Evolutionary conservation across 2,797 vertebrate genomes (phyloP).

Genomic region (Gymnoscopelus braueri): DNA sequence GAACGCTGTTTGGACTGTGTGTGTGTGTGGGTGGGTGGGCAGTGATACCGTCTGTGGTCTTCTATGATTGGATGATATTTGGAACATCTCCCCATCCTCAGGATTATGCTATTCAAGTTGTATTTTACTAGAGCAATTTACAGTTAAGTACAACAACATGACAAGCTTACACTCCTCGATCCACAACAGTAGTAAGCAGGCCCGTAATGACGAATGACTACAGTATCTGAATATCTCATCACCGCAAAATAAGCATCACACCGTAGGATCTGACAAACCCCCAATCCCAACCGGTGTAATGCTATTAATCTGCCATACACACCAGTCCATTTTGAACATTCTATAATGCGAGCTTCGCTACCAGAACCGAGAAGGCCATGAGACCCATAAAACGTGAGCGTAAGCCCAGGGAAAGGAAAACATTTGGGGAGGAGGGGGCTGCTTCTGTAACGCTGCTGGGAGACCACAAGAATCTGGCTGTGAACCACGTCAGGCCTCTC

Average conservation of each 20-base stretch:
- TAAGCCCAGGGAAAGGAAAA: slow-evolving; percentile 73
- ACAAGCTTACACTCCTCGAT: slow-evolving; percentile 23
- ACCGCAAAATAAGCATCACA: slow-evolving; percentile 25
- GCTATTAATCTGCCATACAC: slow-evolving; percentile 25
- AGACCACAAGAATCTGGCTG: slow-evolving; percentile 80
- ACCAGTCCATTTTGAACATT: slow-evolving; percentile 44
- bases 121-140: slow-evolving; percentile 25
- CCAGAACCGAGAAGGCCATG: slow-evolving; percentile 46
- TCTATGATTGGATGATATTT: background rate
- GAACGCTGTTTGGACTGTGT: slow-evolving; percentile 35
- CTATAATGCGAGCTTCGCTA: slow-evolving; percentile 29
- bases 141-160: slow-evolving; percentile 28
- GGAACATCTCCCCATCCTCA: background rate
- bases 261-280: slow-evolving; percentile 33
- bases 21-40: slow-evolving; percentile 1
- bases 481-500: slow-evolving; percentile 73
- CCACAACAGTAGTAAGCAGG: slow-evolving; percentile 17
- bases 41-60: slow-evolving; percentile 16
- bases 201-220: background rate
- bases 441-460: slow-evolving; percentile 70
- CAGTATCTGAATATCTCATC: slow-evolving; percentile 27
- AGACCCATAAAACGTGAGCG: slow-evolving; percentile 66
- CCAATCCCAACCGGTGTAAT: slow-evolving; percentile 37
- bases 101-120: background rate
- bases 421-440: slow-evolving; percentile 70